Evolutionary conservation across 2,797 vertebrate genomes (phyloP).

Genomic region (Mionectes olivaceus): DNA sequence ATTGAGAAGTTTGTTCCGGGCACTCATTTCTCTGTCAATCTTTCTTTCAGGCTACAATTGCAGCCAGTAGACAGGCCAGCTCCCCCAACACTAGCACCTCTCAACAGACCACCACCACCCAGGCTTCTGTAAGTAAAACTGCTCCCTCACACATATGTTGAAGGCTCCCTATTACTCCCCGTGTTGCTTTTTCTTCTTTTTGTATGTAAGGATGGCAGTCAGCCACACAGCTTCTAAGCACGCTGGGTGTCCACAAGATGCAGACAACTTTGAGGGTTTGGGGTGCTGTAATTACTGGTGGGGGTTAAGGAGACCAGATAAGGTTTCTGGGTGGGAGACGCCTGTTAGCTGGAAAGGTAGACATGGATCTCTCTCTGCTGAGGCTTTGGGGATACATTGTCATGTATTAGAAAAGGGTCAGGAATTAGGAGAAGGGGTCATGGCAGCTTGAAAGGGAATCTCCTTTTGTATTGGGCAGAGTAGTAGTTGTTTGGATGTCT

Average conservation of each 20-base stretch:
- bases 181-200: not conserved
- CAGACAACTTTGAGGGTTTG: not conserved
- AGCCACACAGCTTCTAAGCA: not conserved
- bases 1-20: not conserved
- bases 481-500: not conserved
- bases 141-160: not conserved
- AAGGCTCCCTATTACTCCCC: not conserved
- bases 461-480: not conserved
- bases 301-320: not conserved
- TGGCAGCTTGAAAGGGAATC: not conserved
- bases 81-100: slow-evolving; percentile 89
- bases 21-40: slow-evolving; percentile 9
- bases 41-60: slow-evolving; percentile 89
- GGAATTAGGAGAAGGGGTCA: not conserved
- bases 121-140: slow-evolving; percentile 84
- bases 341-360: not conserved
- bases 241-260: not conserved
- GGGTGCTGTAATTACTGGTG: not conserved
- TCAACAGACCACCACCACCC: slow-evolving; percentile 88
- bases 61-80: slow-evolving; percentile 93
- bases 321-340: not conserved
- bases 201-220: not conserved
- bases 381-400: not conserved
- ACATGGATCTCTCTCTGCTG: not conserved
- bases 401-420: not conserved